Evolutionary conservation across 2,888 invertebrate genomes (phyloP).

Genomic region (Dicyrtoma fusca): DNA sequence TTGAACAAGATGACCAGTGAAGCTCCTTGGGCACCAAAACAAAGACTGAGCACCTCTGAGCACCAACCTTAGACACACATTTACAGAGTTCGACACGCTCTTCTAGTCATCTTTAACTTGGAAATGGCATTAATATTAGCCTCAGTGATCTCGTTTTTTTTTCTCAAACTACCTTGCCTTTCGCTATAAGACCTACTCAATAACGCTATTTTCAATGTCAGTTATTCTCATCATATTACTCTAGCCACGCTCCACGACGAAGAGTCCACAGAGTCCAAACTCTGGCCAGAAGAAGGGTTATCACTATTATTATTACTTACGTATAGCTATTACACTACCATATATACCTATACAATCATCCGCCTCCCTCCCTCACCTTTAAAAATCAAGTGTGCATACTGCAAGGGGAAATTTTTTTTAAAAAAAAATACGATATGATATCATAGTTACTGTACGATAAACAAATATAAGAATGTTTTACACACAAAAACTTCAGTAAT

Average conservation of each 20-base stretch:
- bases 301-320: background rate
- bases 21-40: constrained; percentile 35
- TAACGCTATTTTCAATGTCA: constrained; percentile 22
- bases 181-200: constrained; percentile 9
- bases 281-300: background rate
- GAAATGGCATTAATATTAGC: constrained; percentile 36
- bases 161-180: constrained; percentile 10
- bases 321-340: background rate
- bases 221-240: no score
- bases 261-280: background rate
- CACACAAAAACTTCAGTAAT: background rate
- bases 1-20: constrained; percentile 25
- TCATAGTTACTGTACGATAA: background rate
- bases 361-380: constrained; percentile 1
- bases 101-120: constrained; percentile 45
- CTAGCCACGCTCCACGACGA: no score
- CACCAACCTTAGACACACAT: constrained; percentile 4
- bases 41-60: constrained; percentile 32
- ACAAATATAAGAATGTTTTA: no score
- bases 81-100: constrained; percentile 44
- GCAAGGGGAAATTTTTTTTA: background rate
- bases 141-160: constrained; percentile 33
- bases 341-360: no score
- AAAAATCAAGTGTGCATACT: background rate
- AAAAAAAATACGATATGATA: background rate